These are phyloP conservation scores for Rhinella marina DNA, from an alignment of 2,797 vertebrate genomes.

Conservation along the genomic window DNA sequence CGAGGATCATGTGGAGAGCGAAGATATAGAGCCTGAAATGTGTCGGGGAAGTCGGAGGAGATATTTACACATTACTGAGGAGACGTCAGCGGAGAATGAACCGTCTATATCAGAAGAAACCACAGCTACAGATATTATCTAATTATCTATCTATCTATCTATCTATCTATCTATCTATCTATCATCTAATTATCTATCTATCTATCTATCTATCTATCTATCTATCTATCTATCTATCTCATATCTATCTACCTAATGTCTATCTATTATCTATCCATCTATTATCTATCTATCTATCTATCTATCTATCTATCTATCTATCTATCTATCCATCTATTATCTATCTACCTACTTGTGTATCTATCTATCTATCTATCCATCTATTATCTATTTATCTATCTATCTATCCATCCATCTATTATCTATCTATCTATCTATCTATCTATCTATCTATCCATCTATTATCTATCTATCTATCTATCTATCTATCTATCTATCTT, in stretches of 20 bases:
- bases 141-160: background rate
- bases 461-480: no score
- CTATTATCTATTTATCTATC: no score
- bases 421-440: no score
- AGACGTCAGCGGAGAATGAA: background rate
- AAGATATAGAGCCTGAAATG: background rate
- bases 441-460: no score
- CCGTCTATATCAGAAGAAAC: background rate
- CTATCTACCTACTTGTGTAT: no score
- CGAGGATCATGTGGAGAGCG: background rate
- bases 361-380: conserved; percentile 1
- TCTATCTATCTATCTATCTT: no score
- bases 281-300: no score
- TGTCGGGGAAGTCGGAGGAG: background rate
- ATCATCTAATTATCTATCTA: background rate
- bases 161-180: conserved; percentile 21
- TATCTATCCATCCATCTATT: no score
- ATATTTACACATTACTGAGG: background rate
- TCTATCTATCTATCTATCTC: conserved; percentile 12
- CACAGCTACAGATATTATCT: background rate
- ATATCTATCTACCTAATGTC: no score
- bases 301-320: no score
- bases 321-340: no score
- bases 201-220: conserved; percentile 17
- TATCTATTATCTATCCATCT: no score